Evolutionary conservation across 2,888 invertebrate species (phyloP).

Genomic region (Rhagonycha fulva): DNA sequence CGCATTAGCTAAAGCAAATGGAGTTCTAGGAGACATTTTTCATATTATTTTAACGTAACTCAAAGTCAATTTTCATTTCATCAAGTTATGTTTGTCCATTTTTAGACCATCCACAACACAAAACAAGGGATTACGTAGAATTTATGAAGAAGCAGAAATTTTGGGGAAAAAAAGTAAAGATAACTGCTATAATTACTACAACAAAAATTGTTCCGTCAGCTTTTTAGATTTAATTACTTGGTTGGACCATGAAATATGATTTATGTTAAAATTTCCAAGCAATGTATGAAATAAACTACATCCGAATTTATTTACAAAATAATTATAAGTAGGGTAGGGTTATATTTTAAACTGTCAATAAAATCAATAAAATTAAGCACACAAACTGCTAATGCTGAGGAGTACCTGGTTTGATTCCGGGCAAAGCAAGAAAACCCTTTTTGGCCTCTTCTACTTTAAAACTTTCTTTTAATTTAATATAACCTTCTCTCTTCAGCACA

Average conservation of each 20-base stretch:
- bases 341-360: too few relatives aligned
- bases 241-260: conserved; percentile 38
- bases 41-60: conserved; percentile 71
- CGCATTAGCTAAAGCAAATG: conserved; percentile 60
- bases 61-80: neutral
- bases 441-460: too few relatives aligned
- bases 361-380: too few relatives aligned
- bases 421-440: too few relatives aligned
- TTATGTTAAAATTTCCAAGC: neutral
- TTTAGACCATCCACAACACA: conserved; percentile 66
- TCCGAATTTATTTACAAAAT: too few relatives aligned
- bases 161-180: conserved; percentile 54
- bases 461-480: too few relatives aligned
- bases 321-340: too few relatives aligned
- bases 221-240: conserved; percentile 58
- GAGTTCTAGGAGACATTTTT: conserved; percentile 66
- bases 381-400: too few relatives aligned
- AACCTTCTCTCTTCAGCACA: too few relatives aligned
- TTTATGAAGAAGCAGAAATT: conserved; percentile 61
- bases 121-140: conserved; percentile 58
- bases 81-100: conserved; percentile 28
- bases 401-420: too few relatives aligned
- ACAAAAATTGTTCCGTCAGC: conserved; percentile 56
- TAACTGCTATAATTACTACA: conserved; percentile 56
- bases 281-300: too few relatives aligned